Conservation (phyloP, 92 coral and sea anemone genomes). For the Zoanthus sociatus region DNA sequence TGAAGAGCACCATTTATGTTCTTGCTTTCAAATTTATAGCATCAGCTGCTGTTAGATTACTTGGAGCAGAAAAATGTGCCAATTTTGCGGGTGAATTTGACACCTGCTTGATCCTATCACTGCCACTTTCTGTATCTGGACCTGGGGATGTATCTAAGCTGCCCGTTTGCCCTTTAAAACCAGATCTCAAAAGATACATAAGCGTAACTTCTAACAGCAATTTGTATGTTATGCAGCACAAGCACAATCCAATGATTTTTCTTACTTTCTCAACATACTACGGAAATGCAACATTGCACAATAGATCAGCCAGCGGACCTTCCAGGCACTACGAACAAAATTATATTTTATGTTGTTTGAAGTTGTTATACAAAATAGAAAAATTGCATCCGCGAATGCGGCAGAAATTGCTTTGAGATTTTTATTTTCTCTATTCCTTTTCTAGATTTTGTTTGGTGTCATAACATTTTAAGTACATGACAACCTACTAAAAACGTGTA, state of each 20-base stretch:
- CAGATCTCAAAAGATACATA: conserved; percentile 32
- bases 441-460: neutral
- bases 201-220: conserved; percentile 33
- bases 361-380: neutral
- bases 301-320: conserved; percentile 19
- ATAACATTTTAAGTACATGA: conserved; percentile 30
- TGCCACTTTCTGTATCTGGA: conserved; percentile 37
- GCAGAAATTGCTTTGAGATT: conserved; percentile 2
- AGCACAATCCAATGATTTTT: conserved; percentile 21
- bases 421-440: conserved; percentile 2
- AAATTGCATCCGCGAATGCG: neutral
- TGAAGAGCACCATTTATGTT: neutral
- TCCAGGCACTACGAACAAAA: neutral
- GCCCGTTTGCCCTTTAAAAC: conserved; percentile 31
- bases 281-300: conserved; percentile 32
- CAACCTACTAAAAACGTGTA: conserved; percentile 21
- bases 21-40: conserved; percentile 35
- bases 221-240: conserved; percentile 34
- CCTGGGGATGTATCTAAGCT: conserved; percentile 39
- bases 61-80: conserved; percentile 23
- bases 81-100: conserved; percentile 30
- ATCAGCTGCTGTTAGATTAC: conserved; percentile 40
- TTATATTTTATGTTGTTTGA: neutral
- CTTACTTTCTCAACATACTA: conserved; percentile 27
- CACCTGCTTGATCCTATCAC: conserved; percentile 32